A percentile compares a stretch with the other conserved stretches of the same genome.
These are phyloP conservation scores for Muricea muricata DNA, from an alignment of 92 coral and sea anemone genomes.

Conservation along the genomic window DNA sequence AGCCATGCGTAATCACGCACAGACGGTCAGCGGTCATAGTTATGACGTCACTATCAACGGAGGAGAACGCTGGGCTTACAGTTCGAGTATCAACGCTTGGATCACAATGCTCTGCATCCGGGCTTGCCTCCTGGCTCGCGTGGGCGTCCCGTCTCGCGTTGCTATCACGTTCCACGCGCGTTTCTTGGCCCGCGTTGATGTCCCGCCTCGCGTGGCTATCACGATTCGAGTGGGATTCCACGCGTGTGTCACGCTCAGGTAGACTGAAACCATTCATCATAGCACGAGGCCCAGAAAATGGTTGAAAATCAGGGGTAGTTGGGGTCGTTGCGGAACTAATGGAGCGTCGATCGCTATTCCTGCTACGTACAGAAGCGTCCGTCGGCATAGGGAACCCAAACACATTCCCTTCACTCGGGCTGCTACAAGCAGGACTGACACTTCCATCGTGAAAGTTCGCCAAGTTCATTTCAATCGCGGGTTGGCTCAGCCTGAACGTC, in stretches of 20 bases:
- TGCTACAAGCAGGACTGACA: constrained; percentile 57
- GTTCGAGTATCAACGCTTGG: constrained; percentile 12
- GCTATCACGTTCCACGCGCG: not conserved
- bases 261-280: not conserved
- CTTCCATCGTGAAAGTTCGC: constrained; percentile 47
- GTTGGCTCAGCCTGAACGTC: constrained; percentile 62
- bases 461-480: constrained; percentile 65
- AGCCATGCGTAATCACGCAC: constrained; percentile 65
- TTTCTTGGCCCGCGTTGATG: not conserved
- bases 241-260: constrained; percentile 1
- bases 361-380: not conserved
- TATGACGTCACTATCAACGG: constrained; percentile 58
- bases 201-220: not conserved
- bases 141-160: not conserved
- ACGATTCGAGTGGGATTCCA: not conserved
- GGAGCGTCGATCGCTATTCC: constrained; percentile 9
- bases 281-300: not conserved
- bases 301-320: not conserved
- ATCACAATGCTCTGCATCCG: constrained; percentile 5
- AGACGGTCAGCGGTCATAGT: constrained; percentile 67
- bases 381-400: constrained; percentile 38
- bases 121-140: not conserved
- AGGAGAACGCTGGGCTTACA: constrained; percentile 38
- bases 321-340: not conserved
- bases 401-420: constrained; percentile 37